Conservation (phyloP, 53 echinoderm and acorn worm species). For the Arbacia lixula region DNA sequence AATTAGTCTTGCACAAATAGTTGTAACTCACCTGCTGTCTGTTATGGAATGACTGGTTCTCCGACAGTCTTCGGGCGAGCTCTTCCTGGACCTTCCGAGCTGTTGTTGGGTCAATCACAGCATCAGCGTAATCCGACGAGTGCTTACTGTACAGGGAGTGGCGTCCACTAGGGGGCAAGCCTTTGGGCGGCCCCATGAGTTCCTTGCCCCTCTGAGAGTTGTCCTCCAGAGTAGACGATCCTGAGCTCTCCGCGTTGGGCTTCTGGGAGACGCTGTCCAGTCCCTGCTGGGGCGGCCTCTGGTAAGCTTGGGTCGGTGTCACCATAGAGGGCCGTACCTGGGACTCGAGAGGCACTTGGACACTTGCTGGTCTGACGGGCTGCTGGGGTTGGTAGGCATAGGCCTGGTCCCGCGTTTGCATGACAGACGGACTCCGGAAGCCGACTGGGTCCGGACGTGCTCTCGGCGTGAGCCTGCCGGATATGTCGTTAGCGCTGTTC, state of each 20-base stretch:
- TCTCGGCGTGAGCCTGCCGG: constrained; percentile 83
- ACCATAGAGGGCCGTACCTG: constrained; percentile 2
- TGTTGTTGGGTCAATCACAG: constrained; percentile 16
- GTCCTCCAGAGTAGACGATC: constrained; percentile 46
- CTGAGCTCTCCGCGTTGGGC: constrained; percentile 47
- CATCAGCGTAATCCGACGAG: constrained; percentile 1
- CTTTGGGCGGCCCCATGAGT: constrained; percentile 44
- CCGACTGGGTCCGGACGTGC: constrained; percentile 89
- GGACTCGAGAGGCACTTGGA: constrained; percentile 53
- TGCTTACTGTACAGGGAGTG: constrained; percentile 66
- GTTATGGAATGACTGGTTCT: constrained; percentile 43
- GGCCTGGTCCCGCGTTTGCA: constrained; percentile 17
- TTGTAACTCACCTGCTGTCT: constrained; percentile 30
- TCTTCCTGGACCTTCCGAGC: constrained; percentile 53
- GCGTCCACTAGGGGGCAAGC: constrained; percentile 72
- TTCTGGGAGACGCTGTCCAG: constrained; percentile 8
- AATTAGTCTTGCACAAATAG: too few relatives aligned
- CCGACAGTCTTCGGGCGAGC: constrained; percentile 32
- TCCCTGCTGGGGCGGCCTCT: background rate
- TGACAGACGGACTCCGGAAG: constrained; percentile 53
- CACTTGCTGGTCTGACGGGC: constrained; percentile 39
- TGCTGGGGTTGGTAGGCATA: constrained; percentile 17
- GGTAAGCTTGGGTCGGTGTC: background rate
- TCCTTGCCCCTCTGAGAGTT: constrained; percentile 52
- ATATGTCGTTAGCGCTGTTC: constrained; percentile 53